Evolutionary conservation across 1,140 invertebrate genomes (phyloP), one percentile per base, ranked within the genome.

Genomic region (Sipha flava): DNA sequence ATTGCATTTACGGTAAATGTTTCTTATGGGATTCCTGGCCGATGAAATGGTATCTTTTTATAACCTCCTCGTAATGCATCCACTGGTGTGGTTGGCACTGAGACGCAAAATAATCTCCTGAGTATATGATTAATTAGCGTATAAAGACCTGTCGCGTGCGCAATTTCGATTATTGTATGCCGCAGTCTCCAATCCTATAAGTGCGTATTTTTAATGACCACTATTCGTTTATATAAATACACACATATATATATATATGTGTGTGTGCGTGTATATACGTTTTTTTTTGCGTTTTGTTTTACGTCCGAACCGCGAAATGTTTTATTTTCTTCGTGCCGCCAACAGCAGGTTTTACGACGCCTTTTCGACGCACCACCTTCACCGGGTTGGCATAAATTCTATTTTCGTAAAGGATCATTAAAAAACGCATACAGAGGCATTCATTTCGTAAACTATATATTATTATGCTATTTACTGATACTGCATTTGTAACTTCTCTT

Each of bases 71-170:
- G n/a, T 14, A n/a, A 1, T 21, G 12, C 21, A 68, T 18, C 37
- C 37, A n/a, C n/a, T n/a, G n/a, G n/a, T n/a, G n/a, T n/a, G 52
- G 57, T 70, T 77, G 73, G 73, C 73, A 77, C 73, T 0, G 52
- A 37, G 16, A 54, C 34, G 52, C 9, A 12, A 18, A 37, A 77
- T 26, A 18, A 59, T 26, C 73, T 59, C 34, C 34, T 18, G 45
- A 31, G 34, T n/a, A 23, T 57, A 59, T 77, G 73, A 77, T 77
- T 77, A 77, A 77, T 77, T 77, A 40, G 73, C 52, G 52, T 59
- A 59, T 77, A 77, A 77, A 77, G 73, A 77, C 73, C 73, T 77
- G 73, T 77, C 73, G 34, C 52, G 49, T 77, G 73, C 73, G 73
- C 73, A 43, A 77, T 77, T 77, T 77, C 73, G 73, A 77, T 70